phyloP scores from a whole-genome alignment of 1,140 invertebrate species.

The Macrotrachela quadricornifera region DNA sequence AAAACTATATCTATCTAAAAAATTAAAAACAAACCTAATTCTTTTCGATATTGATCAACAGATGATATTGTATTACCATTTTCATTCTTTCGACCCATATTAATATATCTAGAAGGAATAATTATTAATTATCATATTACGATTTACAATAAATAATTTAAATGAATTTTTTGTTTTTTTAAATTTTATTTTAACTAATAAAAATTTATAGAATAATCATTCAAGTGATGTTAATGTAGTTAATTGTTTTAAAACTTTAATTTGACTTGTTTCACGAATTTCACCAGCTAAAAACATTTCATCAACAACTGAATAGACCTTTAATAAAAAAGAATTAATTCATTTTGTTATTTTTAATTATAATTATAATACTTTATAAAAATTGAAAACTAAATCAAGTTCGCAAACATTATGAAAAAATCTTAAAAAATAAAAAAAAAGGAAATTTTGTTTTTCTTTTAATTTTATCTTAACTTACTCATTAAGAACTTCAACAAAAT shows the following conservation, averaged over 20 bases:
- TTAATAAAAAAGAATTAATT: constrained; percentile 12
- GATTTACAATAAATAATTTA: no score
- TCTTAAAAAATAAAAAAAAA: no score
- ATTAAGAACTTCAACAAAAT: constrained; percentile 97
- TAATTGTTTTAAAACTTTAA: constrained; percentile 92
- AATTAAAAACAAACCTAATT: no score
- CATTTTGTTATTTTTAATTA: neutral
- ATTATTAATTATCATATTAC: no score
- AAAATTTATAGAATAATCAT: constrained; percentile 25
- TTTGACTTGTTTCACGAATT: constrained; percentile 95
- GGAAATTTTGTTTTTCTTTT: no score
- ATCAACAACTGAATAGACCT: constrained; percentile 96
- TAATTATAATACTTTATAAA: constrained; percentile 58
- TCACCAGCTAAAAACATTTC: constrained; percentile 99
- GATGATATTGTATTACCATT: no score
- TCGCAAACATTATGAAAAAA: constrained; percentile 97
- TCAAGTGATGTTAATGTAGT: constrained; percentile 90
- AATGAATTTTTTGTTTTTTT: no score
- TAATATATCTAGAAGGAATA: no score
- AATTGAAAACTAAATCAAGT: constrained; percentile 96
- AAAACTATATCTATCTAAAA: no score
- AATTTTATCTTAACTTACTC: constrained; percentile 43
- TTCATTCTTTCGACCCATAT: no score
- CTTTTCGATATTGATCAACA: no score
- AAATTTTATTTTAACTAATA: no score